Percentiles rank a stretch among this genome's conserved stretches.
phyloP scores from a whole-genome alignment of 1,140 invertebrate species.

The Anagrus nilaparvatae region DNA sequence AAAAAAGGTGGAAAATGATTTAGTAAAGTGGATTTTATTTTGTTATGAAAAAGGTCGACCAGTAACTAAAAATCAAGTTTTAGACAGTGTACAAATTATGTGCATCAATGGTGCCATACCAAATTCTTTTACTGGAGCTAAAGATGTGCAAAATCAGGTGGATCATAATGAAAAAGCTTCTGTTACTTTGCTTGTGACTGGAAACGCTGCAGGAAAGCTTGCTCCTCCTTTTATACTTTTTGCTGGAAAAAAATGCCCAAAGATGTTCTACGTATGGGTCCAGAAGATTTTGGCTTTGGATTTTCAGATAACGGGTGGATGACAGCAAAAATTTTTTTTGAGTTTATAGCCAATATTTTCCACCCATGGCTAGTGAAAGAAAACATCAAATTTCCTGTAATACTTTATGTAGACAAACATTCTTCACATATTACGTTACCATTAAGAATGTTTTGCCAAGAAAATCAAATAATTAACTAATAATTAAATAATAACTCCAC shows the following conservation, averaged over 20 bases:
- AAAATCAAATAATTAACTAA: not conserved
- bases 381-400: conserved; percentile 25
- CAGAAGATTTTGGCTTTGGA: conserved; percentile 27
- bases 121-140: no score
- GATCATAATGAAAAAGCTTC: no score
- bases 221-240: no score
- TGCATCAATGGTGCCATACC: no score
- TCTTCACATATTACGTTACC: conserved; percentile 25
- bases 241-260: conserved; percentile 25
- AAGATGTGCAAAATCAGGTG: no score
- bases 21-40: no score
- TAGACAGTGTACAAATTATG: no score
- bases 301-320: conserved; percentile 32
- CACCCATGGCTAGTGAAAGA: conserved; percentile 26
- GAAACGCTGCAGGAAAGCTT: no score
- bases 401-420: conserved; percentile 34
- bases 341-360: conserved; percentile 32
- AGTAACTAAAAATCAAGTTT: no score
- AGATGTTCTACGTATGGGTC: conserved; percentile 22
- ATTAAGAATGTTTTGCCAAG: conserved; percentile 24
- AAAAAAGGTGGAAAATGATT: no score
- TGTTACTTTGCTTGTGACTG: no score
- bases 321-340: conserved; percentile 31
- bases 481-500: conserved; percentile 25
- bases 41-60: no score